Evolutionary conservation across 2,113 vertebrate species (phyloP).

Genomic region (Microtus oregoni): DNA sequence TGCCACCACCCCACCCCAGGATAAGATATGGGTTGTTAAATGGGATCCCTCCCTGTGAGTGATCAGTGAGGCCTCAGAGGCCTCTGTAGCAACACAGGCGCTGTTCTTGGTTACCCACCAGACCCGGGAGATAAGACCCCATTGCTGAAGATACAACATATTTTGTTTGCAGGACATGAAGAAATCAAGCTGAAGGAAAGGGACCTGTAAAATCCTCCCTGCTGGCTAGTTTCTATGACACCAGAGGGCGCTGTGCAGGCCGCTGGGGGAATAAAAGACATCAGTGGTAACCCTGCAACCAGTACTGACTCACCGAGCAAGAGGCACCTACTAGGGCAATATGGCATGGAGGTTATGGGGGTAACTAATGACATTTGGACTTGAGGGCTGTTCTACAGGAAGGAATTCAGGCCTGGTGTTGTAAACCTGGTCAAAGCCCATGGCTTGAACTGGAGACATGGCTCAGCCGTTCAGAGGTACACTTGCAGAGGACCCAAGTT

Average conservation of each 20-base stretch:
- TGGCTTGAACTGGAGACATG: neutral
- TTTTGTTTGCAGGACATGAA: neutral
- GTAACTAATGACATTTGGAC: neutral
- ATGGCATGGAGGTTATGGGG: neutral
- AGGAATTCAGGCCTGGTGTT: neutral
- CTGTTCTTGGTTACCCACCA: neutral
- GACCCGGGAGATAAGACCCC: neutral
- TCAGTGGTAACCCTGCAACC: neutral
- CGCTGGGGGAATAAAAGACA: too few species aligned
- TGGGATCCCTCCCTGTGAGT: neutral
- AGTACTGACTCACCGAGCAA: neutral
- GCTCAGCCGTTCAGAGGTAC: neutral
- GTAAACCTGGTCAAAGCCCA: neutral
- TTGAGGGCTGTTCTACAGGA: neutral
- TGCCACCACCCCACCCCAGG: neutral
- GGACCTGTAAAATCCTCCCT: neutral
- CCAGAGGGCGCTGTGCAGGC: neutral
- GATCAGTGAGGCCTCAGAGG: neutral
- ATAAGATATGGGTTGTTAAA: neutral
- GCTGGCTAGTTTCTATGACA: neutral
- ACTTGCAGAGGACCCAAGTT: neutral
- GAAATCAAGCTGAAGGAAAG: neutral
- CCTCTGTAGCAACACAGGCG: neutral
- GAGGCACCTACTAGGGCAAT: too few species aligned
- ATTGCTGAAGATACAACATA: neutral